Base-by-base conservation (phyloP, 2,888 invertebrate species). In the Nephrotoma flavescens region DNA sequence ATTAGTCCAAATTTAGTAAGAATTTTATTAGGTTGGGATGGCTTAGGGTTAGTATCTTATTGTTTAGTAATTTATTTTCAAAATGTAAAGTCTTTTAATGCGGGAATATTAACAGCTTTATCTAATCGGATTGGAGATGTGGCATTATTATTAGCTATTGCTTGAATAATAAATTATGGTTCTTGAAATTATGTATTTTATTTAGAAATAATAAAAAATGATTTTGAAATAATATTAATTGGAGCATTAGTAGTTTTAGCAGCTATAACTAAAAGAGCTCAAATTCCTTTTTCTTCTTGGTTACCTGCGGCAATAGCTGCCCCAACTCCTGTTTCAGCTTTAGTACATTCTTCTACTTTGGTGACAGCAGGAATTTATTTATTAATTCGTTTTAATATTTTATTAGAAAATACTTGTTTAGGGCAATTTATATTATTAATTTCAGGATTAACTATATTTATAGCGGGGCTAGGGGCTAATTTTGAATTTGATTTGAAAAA, bases 231-330 rank as follows among this genome's bases (percentile, higher is more conserved):
- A 90, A 88, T 88, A 89, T 89, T 93, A 89, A 90, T 93, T 90
- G 90, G 90, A 0, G 7, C 88, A n/a, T 91, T 93, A 89, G 89
- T 93, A 88, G 91, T 92, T 90, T 91, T 93, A 88, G 94, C 94
- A 0, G 93, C 93, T 86, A 94, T 95, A 92, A 95, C 95, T 87
- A 96, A 96, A 92, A 96, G 95, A 88, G 96, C 96, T 90, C 96
- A 96, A 91, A 94, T 96, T 93, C 96, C 96, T 85, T 96, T 96
- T 94, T 95, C 95, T 88, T 93, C 95, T 85, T 96, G 96, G 89
- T 91, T 96, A 86, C 96, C 96, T 0, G 94, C 94, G 0, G 95
- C 95, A 83, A 96, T 96, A 91, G 95, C 95, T 0, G 96, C 95
- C 84, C 96, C 96, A 47, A 96, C 95, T 0, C 95, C 95, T 85